Evolutionary conservation across 2,888 invertebrate genomes (phyloP), one percentile per base, ranked within the genome.

Genomic region (Leptothorax acervorum): DNA sequence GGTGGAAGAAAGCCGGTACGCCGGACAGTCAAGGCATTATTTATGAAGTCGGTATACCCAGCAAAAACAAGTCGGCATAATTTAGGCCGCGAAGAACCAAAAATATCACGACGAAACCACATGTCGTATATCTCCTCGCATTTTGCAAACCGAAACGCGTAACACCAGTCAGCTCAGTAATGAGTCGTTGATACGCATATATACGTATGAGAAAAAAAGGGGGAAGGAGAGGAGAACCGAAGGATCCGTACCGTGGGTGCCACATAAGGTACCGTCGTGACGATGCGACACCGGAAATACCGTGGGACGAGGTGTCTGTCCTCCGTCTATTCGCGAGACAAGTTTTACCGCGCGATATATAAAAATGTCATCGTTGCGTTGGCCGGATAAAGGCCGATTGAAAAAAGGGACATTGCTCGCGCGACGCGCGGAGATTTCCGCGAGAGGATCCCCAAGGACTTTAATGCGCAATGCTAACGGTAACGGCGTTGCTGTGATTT

Each of bases 271-370:
- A n/a, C 3, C 15, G 45, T 48, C 15, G 42, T n/a, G 15, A 18
- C 18, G 11, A 74, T 15, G 39, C 15, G 62, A 65, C 55, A 42
- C 42, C 53, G 42, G 74, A 66, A 75, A 53, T 71, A 48, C 35
- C 62, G 68, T 71, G 48, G 73, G 60, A 60, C 62, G 39, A 57
- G 31, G 68, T 70, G 60, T 9, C 35, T 23, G 51, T 76, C 60
- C 62, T 71, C n/a, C 23, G 42, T 51, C 45, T 65, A 78, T 81
- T 12, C n/a, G 51, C 70, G 65, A 11, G 57, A 31, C 39, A 62
- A 78, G 60, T 85, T 87, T 88, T 82, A 83, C n/a, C 57, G 53
- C 42, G 15, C 73, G 45, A 87, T 23, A 23, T 23, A 23, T 89
- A 87, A 86, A 87, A 82, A 45, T 15, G 65, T 83, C 51, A 48